Conservation (phyloP, 1,140 invertebrate genomes). For the Harpegnathos saltator region DNA sequence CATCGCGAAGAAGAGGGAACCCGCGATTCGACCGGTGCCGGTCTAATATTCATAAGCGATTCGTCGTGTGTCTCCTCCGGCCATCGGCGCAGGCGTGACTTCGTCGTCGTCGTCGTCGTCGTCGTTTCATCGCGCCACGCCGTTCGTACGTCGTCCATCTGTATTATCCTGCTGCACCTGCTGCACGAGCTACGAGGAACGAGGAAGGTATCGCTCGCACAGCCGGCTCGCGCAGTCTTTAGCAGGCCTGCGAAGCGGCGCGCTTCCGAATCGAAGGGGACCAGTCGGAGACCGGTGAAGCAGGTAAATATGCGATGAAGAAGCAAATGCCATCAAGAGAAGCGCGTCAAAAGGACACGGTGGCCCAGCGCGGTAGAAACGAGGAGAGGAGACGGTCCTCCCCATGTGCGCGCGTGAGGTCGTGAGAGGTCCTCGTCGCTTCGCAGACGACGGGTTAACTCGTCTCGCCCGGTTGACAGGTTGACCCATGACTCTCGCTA, state of each 20-base stretch:
- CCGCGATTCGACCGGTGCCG: slow-evolving; percentile 77
- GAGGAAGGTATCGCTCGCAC: slow-evolving; percentile 1
- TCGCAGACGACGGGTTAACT: too few species aligned
- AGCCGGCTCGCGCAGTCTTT: slow-evolving; percentile 19
- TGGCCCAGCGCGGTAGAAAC: too few species aligned
- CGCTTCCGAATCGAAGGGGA: too few species aligned
- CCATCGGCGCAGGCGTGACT: slow-evolving; percentile 79
- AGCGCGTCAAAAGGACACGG: too few species aligned
- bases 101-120: slow-evolving; percentile 66
- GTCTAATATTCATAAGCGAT: slow-evolving; percentile 81
- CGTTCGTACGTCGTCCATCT: slow-evolving; percentile 54
- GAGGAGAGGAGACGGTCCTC: too few species aligned
- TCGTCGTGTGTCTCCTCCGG: slow-evolving; percentile 26
- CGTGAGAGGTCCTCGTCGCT: too few species aligned
- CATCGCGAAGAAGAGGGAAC: slow-evolving; percentile 67
- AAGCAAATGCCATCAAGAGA: too few species aligned
- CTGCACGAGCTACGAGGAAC: slow-evolving; percentile 67
- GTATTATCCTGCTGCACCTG: slow-evolving; percentile 65
- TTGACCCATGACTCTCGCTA: slow-evolving; percentile 35
- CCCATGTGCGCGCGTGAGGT: too few species aligned
- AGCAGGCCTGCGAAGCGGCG: background rate
- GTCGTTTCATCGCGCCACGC: slow-evolving; percentile 40
- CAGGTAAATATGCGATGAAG: too few species aligned
- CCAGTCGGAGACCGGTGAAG: too few species aligned
- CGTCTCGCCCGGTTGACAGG: too few species aligned